Percentiles rank a stretch among this genome's conserved stretches.
These are phyloP conservation scores for Colossoma macropomum DNA, from an alignment of 2,113 vertebrate genomes.

Conservation along the genomic window DNA sequence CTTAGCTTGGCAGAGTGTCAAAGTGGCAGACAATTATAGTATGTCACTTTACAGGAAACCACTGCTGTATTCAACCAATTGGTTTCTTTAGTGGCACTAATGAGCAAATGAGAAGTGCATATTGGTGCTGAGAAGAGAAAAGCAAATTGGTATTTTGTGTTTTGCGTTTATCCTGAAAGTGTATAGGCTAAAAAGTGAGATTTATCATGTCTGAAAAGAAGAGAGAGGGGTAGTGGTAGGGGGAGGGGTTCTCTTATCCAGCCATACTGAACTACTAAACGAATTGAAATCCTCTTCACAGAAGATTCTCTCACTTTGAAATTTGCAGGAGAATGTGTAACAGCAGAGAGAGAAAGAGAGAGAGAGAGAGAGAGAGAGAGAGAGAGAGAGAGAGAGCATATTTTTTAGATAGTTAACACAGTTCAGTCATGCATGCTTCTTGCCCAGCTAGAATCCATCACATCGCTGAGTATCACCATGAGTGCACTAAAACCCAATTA, in stretches of 20 bases:
- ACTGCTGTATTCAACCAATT: neutral
- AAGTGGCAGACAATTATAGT: neutral
- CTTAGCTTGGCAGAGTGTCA: neutral
- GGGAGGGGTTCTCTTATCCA: neutral
- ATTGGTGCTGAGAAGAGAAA: too few relatives aligned
- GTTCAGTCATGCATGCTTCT: neutral
- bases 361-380: neutral
- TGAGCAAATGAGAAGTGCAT: neutral
- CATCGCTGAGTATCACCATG: neutral
- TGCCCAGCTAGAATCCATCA: neutral
- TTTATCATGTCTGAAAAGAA: neutral
- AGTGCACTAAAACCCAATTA: conserved; percentile 28
- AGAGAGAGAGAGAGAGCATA: neutral
- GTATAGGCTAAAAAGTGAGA: neutral
- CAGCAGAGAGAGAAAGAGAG: neutral
- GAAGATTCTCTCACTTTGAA: neutral
- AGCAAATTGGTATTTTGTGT: neutral
- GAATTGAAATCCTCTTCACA: conserved; percentile 7
- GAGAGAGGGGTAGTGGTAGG: neutral
- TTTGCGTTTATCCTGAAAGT: neutral
- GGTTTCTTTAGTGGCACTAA: neutral
- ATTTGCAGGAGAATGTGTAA: neutral
- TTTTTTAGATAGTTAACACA: neutral
- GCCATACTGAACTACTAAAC: neutral
- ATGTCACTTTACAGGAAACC: neutral